These are phyloP conservation scores for Vanessa tameamea DNA, from an alignment of 1,140 invertebrate genomes.

Conservation along the genomic window DNA sequence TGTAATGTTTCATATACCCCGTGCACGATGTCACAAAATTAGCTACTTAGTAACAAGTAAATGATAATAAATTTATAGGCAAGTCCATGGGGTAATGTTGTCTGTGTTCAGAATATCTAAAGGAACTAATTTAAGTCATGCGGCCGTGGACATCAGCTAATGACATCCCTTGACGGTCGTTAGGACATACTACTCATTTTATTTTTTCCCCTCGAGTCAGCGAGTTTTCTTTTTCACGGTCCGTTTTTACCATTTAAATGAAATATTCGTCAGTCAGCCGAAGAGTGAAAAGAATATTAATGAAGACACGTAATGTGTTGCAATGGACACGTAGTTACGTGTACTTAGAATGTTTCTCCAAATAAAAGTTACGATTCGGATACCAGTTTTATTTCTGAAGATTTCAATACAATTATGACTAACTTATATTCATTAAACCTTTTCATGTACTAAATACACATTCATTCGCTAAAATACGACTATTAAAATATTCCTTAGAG, in stretches of 20 bases:
- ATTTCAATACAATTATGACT: not conserved
- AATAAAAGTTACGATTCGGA: not conserved
- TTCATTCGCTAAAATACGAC: no score
- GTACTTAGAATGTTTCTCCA: not conserved
- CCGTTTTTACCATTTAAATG: constrained; percentile 16
- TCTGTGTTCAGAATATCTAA: not conserved
- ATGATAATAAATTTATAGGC: not conserved
- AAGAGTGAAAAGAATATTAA: constrained; percentile 26
- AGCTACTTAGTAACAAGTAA: not conserved
- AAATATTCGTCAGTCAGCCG: constrained; percentile 13
- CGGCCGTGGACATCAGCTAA: constrained; percentile 28
- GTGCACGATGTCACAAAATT: no score
- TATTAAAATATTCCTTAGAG: no score
- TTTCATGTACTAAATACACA: no score
- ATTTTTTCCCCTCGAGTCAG: constrained; percentile 19
- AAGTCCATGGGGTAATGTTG: not conserved
- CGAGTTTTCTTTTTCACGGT: constrained; percentile 17
- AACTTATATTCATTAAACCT: no score
- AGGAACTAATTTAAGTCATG: constrained; percentile 21
- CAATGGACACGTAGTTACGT: not conserved
- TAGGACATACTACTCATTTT: constrained; percentile 25
- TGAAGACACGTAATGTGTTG: constrained; percentile 17
- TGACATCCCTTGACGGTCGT: constrained; percentile 26
- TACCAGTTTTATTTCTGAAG: not conserved
- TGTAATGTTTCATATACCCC: no score